phyloP scores from a whole-genome alignment of 1,140 invertebrate genomes.

The Drosophila auraria region DNA sequence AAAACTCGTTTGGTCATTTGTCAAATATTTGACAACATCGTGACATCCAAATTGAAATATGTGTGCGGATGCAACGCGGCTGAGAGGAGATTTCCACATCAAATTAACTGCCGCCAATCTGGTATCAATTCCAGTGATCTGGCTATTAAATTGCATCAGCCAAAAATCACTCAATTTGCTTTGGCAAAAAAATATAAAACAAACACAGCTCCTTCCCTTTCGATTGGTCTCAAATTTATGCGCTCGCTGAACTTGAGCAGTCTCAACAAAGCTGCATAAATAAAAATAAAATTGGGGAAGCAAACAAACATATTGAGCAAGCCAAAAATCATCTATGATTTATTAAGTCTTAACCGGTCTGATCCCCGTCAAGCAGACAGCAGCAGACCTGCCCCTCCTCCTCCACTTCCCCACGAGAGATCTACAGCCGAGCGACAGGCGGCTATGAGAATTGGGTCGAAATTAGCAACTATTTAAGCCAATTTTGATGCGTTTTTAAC shows the following conservation, averaged over 20 bases:
- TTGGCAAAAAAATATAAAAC: slow-evolving; percentile 9
- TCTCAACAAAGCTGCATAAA: slow-evolving; percentile 28
- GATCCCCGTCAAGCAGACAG: slow-evolving; percentile 2
- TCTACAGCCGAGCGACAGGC: slow-evolving; percentile 15
- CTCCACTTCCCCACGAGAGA: not conserved
- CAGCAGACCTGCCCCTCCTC: not conserved
- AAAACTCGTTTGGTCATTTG: slow-evolving; percentile 40
- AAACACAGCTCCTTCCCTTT: not conserved
- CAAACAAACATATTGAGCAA: slow-evolving; percentile 59
- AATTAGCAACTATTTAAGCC: slow-evolving; percentile 71
- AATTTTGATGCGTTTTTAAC: slow-evolving; percentile 57
- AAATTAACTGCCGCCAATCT: slow-evolving; percentile 46
- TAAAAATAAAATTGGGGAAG: slow-evolving; percentile 44
- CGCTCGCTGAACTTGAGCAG: slow-evolving; percentile 59
- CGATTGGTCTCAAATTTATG: slow-evolving; percentile 64
- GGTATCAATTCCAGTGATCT: slow-evolving; percentile 34
- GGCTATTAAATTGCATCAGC: slow-evolving; percentile 32
- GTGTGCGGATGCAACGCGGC: slow-evolving; percentile 28
- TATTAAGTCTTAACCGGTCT: slow-evolving; percentile 51
- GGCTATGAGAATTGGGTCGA: slow-evolving; percentile 71
- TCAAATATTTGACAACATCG: slow-evolving; percentile 47
- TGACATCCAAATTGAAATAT: slow-evolving; percentile 52
- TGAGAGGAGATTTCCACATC: slow-evolving; percentile 43
- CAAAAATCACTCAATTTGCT: slow-evolving; percentile 40
- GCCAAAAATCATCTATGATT: slow-evolving; percentile 65